These are phyloP conservation scores for Pelobates fuscus DNA, from an alignment of 2,113 vertebrate genomes.

Conservation along the genomic window DNA sequence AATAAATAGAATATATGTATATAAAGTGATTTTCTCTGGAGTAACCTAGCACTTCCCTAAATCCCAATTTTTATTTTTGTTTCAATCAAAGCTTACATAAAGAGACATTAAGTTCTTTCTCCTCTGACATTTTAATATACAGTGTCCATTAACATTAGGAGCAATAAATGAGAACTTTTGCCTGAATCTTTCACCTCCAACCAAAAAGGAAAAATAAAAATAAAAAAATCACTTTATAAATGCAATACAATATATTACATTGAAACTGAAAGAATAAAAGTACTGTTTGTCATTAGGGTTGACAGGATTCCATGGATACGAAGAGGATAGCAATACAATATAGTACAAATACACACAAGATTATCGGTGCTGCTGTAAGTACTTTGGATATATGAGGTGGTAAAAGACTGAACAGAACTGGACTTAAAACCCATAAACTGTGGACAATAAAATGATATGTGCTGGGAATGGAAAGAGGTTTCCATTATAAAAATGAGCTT, in stretches of 20 bases:
- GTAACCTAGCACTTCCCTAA: background rate
- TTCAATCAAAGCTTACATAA: constrained; percentile 70
- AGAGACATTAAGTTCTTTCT: constrained; percentile 64
- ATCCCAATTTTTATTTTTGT: too few relatives aligned
- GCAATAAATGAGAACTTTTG: constrained; percentile 67
- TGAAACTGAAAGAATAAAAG: constrained; percentile 69
- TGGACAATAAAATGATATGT: background rate
- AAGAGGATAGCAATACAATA: background rate
- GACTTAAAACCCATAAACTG: constrained; percentile 49
- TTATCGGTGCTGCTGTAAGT: background rate
- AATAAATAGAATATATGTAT: background rate
- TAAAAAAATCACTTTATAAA: constrained; percentile 63
- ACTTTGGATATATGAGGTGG: background rate
- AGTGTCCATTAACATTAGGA: constrained; percentile 63
- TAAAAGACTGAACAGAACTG: constrained; percentile 47
- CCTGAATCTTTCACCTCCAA: constrained; percentile 51
- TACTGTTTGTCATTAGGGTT: constrained; percentile 56
- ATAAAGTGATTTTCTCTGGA: background rate
- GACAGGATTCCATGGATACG: constrained; percentile 39
- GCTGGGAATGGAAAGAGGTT: constrained; percentile 61
- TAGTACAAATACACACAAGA: background rate
- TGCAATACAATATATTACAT: constrained; percentile 75
- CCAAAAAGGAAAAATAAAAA: background rate
- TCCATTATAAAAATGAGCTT: constrained; percentile 60
- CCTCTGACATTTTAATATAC: constrained; percentile 65